These are phyloP conservation scores for Cyclargus thomasi DNA, from an alignment of 1,140 invertebrate species.

Conservation along the genomic window DNA sequence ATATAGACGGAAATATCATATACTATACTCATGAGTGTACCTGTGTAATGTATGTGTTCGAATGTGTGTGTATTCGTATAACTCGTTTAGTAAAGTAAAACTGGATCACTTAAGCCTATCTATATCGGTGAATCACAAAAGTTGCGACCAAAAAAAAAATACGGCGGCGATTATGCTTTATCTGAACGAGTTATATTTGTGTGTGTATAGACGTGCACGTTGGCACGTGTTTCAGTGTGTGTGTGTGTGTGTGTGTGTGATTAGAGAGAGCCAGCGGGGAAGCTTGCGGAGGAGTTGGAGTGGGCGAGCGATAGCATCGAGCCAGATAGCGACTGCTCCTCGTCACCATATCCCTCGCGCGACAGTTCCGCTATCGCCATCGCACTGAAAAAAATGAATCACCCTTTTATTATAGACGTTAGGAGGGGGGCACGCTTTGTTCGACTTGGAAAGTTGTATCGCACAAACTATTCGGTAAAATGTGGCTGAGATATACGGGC, in stretches of 20 bases:
- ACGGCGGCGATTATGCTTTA: not conserved
- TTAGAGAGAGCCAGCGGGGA: conserved; percentile 89
- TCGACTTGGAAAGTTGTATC: no score
- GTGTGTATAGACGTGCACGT: conserved; percentile 5
- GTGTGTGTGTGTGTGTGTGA: conserved; percentile 28
- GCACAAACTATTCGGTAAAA: no score
- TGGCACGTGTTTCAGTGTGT: conserved; percentile 21
- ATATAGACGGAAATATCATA: conserved; percentile 8
- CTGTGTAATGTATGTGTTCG: conserved; percentile 3
- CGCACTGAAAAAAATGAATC: conserved; percentile 85
- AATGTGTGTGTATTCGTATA: conserved; percentile 15
- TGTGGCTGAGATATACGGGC: no score
- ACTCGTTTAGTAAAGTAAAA: not conserved
- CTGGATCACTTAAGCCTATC: no score
- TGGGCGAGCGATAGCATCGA: conserved; percentile 95
- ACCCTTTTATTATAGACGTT: no score
- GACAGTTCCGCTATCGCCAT: conserved; percentile 93
- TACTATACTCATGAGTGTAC: not conserved
- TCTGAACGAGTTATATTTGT: not conserved
- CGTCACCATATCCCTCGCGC: conserved; percentile 88
- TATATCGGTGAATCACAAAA: no score
- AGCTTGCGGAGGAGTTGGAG: conserved; percentile 93
- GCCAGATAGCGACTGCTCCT: conserved; percentile 92
- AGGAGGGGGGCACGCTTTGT: no score
- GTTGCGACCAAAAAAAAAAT: not conserved